Evolutionary conservation across 2,113 vertebrate genomes (phyloP), one percentile per base, ranked within the genome.

Genomic region (Gymnarchus niloticus): DNA sequence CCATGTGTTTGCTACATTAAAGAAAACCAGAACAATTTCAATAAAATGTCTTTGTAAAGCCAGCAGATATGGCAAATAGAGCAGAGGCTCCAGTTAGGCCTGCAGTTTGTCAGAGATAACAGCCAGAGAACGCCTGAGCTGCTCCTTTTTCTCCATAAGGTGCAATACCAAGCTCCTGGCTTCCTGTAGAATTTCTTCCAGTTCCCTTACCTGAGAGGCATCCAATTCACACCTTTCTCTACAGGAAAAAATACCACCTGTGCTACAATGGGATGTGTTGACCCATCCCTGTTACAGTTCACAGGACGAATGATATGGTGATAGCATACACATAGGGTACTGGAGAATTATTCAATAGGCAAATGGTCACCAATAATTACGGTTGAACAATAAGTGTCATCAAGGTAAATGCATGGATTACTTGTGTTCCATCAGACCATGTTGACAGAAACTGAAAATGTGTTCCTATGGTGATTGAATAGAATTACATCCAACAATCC

Each of bases 61-160:
- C 9, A 28, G 33, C 25, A 65, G 14, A 65, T 12, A 33, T 28
- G 59, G 33, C 59, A 65, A 3, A 28, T 65, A 65, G 3, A 65
- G 25, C 25, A 33, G 25, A 14, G 10, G 37, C 33, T 61, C 21
- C n/a, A n/a, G 4, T 85, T 88, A 94, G 56, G 82, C 81, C 87
- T 89, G 89, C 61, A 95, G 91, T 87, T 94, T 92, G 49, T 94
- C 91, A 87, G 93, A 93, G 69, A 95, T 93, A 1, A 86, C 25
- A 73, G 89, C 87, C 89, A 95, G 44, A 1, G 89, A 92, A 44
- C 85, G 76, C 73, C 87, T 92, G 65, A 95, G 90, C 1, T 87
- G 90, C 0, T 84, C 89, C 84, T 95, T 95, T 89, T 93, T 94
- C 56, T 94, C 92, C 81, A 88, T 93, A 0, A 95, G 92, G 44